Evolutionary conservation across 2,113 vertebrate species (phyloP).

Genomic region (Machaerirhynchus nigripectus): DNA sequence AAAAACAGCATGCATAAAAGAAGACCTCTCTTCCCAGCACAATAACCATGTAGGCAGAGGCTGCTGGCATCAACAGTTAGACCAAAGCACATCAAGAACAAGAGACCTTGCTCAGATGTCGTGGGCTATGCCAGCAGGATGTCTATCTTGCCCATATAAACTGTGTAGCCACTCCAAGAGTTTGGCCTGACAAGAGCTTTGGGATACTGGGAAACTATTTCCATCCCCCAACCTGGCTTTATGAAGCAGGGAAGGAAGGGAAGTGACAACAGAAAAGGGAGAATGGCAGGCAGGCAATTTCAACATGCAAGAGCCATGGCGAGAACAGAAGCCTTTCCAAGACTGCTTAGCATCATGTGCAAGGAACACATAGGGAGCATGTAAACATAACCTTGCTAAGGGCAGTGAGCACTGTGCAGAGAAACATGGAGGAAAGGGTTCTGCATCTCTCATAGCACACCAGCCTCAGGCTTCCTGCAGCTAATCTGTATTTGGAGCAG

Average conservation of each 20-base stretch:
- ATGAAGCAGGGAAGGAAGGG: neutral
- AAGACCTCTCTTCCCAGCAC: neutral
- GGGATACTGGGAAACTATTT: neutral
- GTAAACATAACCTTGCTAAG: neutral
- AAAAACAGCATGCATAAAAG: neutral
- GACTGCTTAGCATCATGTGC: neutral
- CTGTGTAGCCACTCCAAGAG: neutral
- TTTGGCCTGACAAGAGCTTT: neutral
- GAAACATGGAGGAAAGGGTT: neutral
- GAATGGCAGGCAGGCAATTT: neutral
- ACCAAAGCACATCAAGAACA: neutral
- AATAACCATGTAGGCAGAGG: neutral
- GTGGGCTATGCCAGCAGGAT: neutral
- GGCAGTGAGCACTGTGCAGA: neutral
- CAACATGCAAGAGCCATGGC: neutral
- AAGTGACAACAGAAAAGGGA: neutral
- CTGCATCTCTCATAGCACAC: neutral
- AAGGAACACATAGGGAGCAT: neutral
- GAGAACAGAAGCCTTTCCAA: neutral
- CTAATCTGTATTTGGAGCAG: conserved; percentile 28
- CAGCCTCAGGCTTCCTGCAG: neutral
- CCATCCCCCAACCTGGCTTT: neutral
- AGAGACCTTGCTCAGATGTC: neutral
- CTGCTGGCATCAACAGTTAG: neutral
- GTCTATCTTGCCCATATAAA: neutral